Conservation (phyloP, 53 echinoderm and acorn worm genomes). For the Henricia sp. region DNA sequence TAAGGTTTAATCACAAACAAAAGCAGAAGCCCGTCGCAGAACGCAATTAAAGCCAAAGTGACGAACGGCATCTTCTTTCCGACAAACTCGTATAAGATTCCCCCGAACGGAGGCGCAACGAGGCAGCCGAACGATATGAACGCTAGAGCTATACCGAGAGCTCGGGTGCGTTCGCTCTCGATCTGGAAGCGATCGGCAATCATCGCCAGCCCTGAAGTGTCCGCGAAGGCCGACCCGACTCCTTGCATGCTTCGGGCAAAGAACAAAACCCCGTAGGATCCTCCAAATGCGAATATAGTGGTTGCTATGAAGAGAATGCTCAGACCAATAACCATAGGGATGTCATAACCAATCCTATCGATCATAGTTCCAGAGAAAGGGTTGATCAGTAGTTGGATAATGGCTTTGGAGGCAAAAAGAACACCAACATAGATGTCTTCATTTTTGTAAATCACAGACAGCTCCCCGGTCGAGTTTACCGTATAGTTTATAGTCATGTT, state of each 20-base stretch:
- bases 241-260: constrained; percentile 95
- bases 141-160: constrained; percentile 93
- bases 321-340: constrained; percentile 94
- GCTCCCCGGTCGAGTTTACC: constrained; percentile 50
- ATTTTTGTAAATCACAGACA: constrained; percentile 68
- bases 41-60: constrained; percentile 83
- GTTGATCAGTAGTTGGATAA: constrained; percentile 89
- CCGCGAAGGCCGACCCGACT: constrained; percentile 95
- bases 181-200: constrained; percentile 90
- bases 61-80: constrained; percentile 94
- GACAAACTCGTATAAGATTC: constrained; percentile 87
- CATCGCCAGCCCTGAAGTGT: constrained; percentile 97
- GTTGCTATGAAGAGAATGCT: constrained; percentile 94
- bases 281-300: constrained; percentile 90
- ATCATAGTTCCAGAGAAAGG: constrained; percentile 97
- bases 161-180: constrained; percentile 84
- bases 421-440: constrained; percentile 89
- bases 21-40: constrained; percentile 79
- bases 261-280: constrained; percentile 83
- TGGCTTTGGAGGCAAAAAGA: constrained; percentile 95
- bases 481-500: constrained; percentile 49
- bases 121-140: constrained; percentile 98
- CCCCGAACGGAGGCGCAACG: constrained; percentile 98
- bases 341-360: constrained; percentile 97
- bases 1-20: constrained; percentile 93